A percentile compares a stretch with the other conserved stretches of the same genome.
Conservation (phyloP, 2,797 vertebrate genomes). For the Phoxinus dragarum region DNA sequence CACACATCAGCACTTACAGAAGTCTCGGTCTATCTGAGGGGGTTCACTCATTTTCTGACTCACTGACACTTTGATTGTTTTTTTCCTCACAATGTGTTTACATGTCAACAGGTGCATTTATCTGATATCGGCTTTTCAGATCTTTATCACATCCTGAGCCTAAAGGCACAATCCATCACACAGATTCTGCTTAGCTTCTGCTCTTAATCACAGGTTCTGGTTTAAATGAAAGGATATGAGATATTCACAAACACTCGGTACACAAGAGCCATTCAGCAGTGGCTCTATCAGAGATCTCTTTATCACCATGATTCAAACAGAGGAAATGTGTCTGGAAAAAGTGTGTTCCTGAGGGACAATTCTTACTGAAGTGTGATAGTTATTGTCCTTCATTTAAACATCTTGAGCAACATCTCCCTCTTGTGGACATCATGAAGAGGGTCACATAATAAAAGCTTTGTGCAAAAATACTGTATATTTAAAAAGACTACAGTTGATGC, state of each 20-base stretch:
- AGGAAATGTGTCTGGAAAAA: slow-evolving; percentile 62
- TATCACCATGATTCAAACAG: not conserved
- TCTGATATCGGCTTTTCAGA: slow-evolving; percentile 61
- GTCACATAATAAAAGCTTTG: not conserved
- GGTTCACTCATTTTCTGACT: slow-evolving; percentile 50
- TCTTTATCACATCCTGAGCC: slow-evolving; percentile 64
- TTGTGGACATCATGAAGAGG: slow-evolving; percentile 63
- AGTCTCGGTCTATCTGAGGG: slow-evolving; percentile 11
- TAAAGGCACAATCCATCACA: slow-evolving; percentile 73
- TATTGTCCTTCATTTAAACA: slow-evolving; percentile 28
- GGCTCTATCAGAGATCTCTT: slow-evolving; percentile 25
- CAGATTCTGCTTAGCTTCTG: slow-evolving; percentile 72
- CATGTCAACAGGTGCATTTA: slow-evolving; percentile 69
- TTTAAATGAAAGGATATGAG: slow-evolving; percentile 65
- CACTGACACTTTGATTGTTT: slow-evolving; percentile 51
- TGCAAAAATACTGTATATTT: slow-evolving; percentile 9
- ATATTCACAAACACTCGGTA: slow-evolving; percentile 28
- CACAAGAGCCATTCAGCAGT: slow-evolving; percentile 64
- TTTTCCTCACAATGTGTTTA: slow-evolving; percentile 58
- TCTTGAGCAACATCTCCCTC: slow-evolving; percentile 69
- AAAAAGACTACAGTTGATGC: not conserved
- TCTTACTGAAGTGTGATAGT: not conserved
- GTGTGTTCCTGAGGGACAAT: not conserved
- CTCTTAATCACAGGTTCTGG: slow-evolving; percentile 75
- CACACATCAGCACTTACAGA: not conserved